phyloP scores from a whole-genome alignment of 1,140 invertebrate species.

The Grapholita molesta region DNA sequence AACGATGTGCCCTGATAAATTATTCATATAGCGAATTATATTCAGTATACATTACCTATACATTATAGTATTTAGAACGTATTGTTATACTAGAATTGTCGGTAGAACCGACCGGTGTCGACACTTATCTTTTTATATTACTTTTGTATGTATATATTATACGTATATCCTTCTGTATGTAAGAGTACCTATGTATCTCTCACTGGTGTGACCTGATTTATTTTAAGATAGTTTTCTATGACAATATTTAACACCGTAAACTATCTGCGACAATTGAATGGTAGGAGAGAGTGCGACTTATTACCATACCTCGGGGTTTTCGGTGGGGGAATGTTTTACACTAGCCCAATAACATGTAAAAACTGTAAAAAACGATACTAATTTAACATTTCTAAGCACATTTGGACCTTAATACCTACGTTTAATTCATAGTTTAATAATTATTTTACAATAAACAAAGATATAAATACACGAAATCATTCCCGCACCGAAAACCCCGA shows the following conservation, averaged over 20 bases:
- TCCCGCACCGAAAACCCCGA: too few relatives aligned
- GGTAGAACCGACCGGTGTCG: conserved; percentile 32
- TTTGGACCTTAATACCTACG: too few relatives aligned
- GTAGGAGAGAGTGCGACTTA: conserved; percentile 44
- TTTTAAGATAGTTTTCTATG: conserved; percentile 66
- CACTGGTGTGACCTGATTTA: conserved; percentile 75
- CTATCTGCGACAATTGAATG: conserved; percentile 40
- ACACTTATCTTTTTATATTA: conserved; percentile 26
- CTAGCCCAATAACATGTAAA: too few relatives aligned
- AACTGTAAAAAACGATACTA: too few relatives aligned
- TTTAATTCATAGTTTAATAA: too few relatives aligned
- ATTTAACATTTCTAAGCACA: too few relatives aligned
- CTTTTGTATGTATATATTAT: conserved; percentile 34
- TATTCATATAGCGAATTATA: conserved; percentile 37
- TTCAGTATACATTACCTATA: conserved; percentile 28
- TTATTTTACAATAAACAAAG: too few relatives aligned
- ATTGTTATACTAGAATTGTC: conserved; percentile 29
- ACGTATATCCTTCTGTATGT: conserved; percentile 33
- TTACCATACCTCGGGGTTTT: too few relatives aligned
- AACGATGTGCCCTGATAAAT: conserved; percentile 38
- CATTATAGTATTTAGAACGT: conserved; percentile 32
- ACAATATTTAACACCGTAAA: conserved; percentile 45
- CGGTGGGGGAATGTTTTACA: too few relatives aligned
- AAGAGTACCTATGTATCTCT: conserved; percentile 38
- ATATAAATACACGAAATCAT: too few relatives aligned